Evolutionary conservation across 1,140 invertebrate species (phyloP), one percentile per base, ranked within the genome.

Genomic region (Habropoda laboriosa): DNA sequence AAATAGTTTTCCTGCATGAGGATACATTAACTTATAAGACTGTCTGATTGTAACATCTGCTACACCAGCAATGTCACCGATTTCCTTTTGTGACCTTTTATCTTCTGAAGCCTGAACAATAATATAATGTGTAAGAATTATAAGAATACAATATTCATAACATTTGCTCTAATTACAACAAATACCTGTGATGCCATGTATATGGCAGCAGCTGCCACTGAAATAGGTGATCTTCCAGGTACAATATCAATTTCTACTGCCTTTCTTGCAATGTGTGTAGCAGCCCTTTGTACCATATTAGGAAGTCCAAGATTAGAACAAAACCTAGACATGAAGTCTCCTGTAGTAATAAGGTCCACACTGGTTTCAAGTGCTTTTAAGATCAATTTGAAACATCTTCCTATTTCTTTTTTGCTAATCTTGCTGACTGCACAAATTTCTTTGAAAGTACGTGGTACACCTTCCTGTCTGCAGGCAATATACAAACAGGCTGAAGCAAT

Each of bases 401-500:
- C 99, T 87, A 99, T 99, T 94, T 99, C 99, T 91, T 99, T 99
- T 92, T 99, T 99, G 84, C 98, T 99, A 60, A 99, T 98, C 94
- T 99, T 99, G 88, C 98, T 99, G 40, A 99, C 97, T 12, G 98
- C 98, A 94, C 98, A 99, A 66, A 99, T 99, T 95, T 99, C 98
- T 94, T 99, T 99, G 91, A 99, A 99, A 47, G 99, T 99, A 86
- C 99, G 95, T 0, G 99, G 99, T 0, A 99, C 99, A 16, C 98
- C 98, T 93, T 99, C 99, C 91, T 99, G 98, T 45, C 99, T 94
- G 92, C 99, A 99, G 1, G 99, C 99, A 85, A 99, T 99, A 90
- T 99, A 99, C 10, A 99, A 94, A 93, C 99, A 99, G 0, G 99
- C 99, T 0, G 99, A 99, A 0, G 98, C 98, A 88, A 99, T 99